Percentiles rank a stretch among this genome's conserved stretches.
phyloP scores from a whole-genome alignment of 1,140 invertebrate species.

The Ostrea denselamellosa region DNA sequence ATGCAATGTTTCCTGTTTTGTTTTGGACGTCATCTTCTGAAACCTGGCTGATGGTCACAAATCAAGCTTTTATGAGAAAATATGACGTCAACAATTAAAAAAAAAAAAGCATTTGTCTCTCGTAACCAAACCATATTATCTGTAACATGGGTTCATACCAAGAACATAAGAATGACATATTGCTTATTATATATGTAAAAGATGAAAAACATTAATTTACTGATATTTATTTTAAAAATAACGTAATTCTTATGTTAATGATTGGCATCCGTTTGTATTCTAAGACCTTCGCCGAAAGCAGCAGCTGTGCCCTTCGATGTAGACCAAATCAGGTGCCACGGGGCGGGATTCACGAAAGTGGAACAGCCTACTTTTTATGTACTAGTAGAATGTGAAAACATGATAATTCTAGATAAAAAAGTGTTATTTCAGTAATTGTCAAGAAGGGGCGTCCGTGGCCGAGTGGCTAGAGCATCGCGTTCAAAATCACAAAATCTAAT shows the following conservation, averaged over 20 bases:
- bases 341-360: no score
- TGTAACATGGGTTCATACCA: background rate
- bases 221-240: background rate
- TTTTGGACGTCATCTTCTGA: background rate
- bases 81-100: constrained; percentile 4
- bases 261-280: background rate
- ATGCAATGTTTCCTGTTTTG: background rate
- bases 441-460: no score
- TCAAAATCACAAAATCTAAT: no score
- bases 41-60: background rate
- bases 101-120: background rate
- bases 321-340: no score
- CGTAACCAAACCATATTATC: background rate
- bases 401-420: no score
- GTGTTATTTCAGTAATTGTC: no score
- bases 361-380: no score
- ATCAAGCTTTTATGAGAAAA: constrained; percentile 9
- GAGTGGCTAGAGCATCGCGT: no score
- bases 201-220: background rate
- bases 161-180: background rate
- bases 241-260: background rate
- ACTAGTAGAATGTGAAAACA: no score
- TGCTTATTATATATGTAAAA: background rate
- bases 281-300: no score
- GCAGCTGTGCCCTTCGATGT: no score